Conservation (phyloP, 2,797 vertebrate species). For the Poecile montanus region DNA sequence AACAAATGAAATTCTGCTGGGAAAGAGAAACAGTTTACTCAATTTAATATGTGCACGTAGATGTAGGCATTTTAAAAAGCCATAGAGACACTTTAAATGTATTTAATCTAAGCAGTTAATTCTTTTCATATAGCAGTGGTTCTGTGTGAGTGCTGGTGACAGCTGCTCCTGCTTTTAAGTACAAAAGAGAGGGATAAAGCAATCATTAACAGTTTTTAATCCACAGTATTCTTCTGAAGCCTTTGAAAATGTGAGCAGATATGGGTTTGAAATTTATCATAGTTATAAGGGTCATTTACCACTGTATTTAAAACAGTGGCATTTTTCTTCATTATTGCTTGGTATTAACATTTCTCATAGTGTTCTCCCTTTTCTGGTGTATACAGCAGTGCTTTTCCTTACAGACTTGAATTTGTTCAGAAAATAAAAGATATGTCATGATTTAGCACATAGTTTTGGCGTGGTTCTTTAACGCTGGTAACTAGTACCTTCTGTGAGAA, state of each 20-base stretch:
- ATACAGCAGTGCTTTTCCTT: background rate
- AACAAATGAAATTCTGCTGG: slow-evolving; percentile 11
- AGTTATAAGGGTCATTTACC: background rate
- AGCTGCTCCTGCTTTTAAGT: background rate
- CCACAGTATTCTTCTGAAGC: background rate
- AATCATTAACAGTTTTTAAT: background rate
- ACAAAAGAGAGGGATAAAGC: background rate
- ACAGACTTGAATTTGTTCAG: background rate
- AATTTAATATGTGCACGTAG: background rate
- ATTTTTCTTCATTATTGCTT: background rate
- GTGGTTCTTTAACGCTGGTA: background rate
- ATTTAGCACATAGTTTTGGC: background rate
- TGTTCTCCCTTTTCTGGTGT: background rate
- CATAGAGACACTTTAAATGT: slow-evolving; percentile 2
- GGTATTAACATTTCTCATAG: background rate
- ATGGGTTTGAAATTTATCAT: background rate
- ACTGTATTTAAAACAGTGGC: background rate
- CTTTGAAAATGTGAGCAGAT: background rate
- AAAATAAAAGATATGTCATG: background rate
- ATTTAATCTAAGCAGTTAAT: background rate
- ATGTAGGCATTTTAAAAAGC: background rate
- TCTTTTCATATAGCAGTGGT: background rate
- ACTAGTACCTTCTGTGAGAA: background rate
- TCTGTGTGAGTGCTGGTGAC: slow-evolving; percentile 8
- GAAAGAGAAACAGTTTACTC: background rate